A percentile compares a stretch with the other conserved stretches of the same genome.
Evolutionary conservation across 1,140 invertebrate genomes (phyloP).

Genomic region (Chironomus striatipennis): DNA sequence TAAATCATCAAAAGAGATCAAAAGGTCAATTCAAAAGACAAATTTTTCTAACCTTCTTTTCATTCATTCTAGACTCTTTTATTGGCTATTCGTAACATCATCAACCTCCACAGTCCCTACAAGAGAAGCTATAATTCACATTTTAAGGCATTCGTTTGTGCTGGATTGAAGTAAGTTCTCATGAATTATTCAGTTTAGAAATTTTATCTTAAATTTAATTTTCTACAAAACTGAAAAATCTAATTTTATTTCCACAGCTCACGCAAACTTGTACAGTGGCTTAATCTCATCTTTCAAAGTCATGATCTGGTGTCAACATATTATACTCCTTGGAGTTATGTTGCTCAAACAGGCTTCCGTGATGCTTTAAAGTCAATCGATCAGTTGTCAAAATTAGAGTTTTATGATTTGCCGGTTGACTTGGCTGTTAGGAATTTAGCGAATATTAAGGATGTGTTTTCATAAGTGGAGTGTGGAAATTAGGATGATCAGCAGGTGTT

Average conservation of each 20-base stretch:
- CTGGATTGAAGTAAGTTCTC: conserved; percentile 79
- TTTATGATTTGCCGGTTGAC: conserved; percentile 84
- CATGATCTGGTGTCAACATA: conserved; percentile 79
- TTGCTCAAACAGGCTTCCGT: conserved; percentile 93
- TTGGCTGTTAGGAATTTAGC: conserved; percentile 91
- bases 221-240: conserved; percentile 26
- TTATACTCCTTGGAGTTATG: conserved; percentile 93
- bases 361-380: conserved; percentile 88
- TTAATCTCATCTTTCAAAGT: conserved; percentile 86
- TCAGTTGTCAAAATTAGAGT: conserved; percentile 73
- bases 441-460: conserved; percentile 95
- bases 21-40: too few relatives aligned
- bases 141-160: conserved; percentile 97
- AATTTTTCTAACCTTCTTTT: conserved; percentile 26
- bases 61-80: conserved; percentile 60
- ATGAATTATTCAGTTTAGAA: too few relatives aligned
- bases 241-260: conserved; percentile 48
- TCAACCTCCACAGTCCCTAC: conserved; percentile 81
- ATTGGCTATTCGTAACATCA: conserved; percentile 85
- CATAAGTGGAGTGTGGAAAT: neutral
- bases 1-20: too few relatives aligned
- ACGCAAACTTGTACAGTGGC: conserved; percentile 85
- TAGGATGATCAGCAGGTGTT: too few relatives aligned
- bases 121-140: conserved; percentile 93
- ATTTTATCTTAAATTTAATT: conserved; percentile 23